Evolutionary conservation across 1,140 invertebrate genomes (phyloP).

Genomic region (Anastrepha obliqua): DNA sequence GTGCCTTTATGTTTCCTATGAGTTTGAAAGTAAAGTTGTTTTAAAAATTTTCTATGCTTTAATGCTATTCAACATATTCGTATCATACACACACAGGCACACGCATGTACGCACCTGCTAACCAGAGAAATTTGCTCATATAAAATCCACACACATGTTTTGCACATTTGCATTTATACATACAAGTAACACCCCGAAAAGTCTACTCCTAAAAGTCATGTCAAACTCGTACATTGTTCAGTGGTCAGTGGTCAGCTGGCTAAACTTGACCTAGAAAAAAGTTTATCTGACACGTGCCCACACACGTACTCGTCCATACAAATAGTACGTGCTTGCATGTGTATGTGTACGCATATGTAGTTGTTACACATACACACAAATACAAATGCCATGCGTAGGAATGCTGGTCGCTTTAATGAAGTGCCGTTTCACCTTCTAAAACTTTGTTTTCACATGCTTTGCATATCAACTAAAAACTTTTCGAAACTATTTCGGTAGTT

Average conservation of each 20-base stretch:
- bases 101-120: background rate
- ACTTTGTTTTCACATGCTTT: constrained; percentile 23
- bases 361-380: background rate
- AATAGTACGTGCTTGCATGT: background rate
- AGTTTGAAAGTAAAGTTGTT: constrained; percentile 13
- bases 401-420: constrained; percentile 32
- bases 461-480: constrained; percentile 13
- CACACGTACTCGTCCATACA: background rate
- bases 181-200: background rate
- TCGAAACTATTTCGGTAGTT: constrained; percentile 9
- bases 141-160: background rate
- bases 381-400: constrained; percentile 2
- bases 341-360: background rate
- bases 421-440: constrained; percentile 32
- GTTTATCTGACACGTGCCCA: background rate
- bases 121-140: background rate
- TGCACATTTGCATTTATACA: background rate
- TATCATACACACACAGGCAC: background rate
- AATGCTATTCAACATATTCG: constrained; percentile 17
- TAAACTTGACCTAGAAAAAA: constrained; percentile 43
- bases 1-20: background rate
- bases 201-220: constrained; percentile 23
- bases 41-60: constrained; percentile 30
- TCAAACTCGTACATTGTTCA: constrained; percentile 35
- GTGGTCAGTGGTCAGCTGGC: constrained; percentile 9